Conservation (phyloP, 2,113 vertebrate genomes). For the Mormoops blainvillei region DNA sequence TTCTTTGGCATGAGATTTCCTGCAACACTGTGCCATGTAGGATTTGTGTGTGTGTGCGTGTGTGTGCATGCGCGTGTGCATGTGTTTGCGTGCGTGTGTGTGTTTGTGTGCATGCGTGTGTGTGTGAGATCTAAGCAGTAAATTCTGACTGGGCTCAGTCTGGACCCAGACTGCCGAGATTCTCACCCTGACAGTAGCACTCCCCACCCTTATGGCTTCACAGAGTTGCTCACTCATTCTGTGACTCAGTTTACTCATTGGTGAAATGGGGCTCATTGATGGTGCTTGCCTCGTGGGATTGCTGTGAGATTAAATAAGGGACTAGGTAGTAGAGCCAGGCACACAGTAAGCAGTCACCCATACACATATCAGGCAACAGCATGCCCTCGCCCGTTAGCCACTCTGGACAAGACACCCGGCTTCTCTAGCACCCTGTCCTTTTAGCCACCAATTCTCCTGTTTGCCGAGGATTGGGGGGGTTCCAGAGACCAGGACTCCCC, state of each 20-base stretch:
- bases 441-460: not conserved
- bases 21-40: not conserved
- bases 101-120: not conserved
- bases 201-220: not conserved
- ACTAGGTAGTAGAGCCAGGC: rapidly evolving
- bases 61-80: not conserved
- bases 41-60: no score
- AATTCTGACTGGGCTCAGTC: not conserved
- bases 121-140: not conserved
- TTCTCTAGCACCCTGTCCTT: not conserved
- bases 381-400: not conserved
- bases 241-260: not conserved
- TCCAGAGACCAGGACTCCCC: not conserved
- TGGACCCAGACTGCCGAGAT: not conserved
- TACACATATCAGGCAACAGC: rapidly evolving
- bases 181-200: rapidly evolving
- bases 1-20: not conserved
- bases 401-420: not conserved
- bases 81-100: no score
- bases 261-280: not conserved
- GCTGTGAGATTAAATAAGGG: rapidly evolving
- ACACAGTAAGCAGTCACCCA: rapidly evolving
- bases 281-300: rapidly evolving
- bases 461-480: not conserved
- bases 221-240: not conserved